These are phyloP conservation scores for Hofmannophila pseudospretella DNA, from an alignment of 2,888 invertebrate genomes.

Conservation along the genomic window DNA sequence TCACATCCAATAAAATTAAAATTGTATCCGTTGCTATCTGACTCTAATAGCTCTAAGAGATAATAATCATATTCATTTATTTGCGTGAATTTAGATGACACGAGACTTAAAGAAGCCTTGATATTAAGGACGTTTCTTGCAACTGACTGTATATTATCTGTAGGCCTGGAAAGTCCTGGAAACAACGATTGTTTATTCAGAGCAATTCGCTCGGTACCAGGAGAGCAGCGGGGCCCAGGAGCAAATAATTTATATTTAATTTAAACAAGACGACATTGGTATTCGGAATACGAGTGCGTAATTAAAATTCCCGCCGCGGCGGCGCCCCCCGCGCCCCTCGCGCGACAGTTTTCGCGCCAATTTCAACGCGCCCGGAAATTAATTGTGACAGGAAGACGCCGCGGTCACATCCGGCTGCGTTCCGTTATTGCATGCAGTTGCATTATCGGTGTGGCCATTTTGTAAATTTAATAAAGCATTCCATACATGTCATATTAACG, in stretches of 20 bases:
- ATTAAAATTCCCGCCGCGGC: conserved; percentile 76
- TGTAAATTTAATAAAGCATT: conserved; percentile 21
- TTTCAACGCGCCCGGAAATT: conserved; percentile 78
- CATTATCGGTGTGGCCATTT: conserved; percentile 42
- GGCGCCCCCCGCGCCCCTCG: conserved; percentile 36
- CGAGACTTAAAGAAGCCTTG: no score
- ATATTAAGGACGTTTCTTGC: no score
- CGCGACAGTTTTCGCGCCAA: conserved; percentile 78
- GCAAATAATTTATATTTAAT: conserved; percentile 78
- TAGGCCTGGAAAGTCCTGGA: no score
- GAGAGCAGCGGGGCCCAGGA: conserved; percentile 67
- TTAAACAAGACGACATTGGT: conserved; percentile 78
- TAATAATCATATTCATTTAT: no score
- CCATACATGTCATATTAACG: not conserved
- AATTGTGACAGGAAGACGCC: conserved; percentile 78
- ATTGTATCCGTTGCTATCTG: no score
- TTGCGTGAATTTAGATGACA: no score
- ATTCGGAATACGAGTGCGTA: conserved; percentile 77
- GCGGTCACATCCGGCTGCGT: conserved; percentile 72
- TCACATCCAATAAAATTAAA: no score
- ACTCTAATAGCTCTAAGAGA: no score
- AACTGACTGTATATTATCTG: no score
- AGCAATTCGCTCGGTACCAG: conserved; percentile 63
- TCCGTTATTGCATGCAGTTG: conserved; percentile 59
- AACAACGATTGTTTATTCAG: conserved; percentile 67